Evolutionary conservation across 2,797 vertebrate genomes (phyloP).

Genomic region (Anabas testudineus): DNA sequence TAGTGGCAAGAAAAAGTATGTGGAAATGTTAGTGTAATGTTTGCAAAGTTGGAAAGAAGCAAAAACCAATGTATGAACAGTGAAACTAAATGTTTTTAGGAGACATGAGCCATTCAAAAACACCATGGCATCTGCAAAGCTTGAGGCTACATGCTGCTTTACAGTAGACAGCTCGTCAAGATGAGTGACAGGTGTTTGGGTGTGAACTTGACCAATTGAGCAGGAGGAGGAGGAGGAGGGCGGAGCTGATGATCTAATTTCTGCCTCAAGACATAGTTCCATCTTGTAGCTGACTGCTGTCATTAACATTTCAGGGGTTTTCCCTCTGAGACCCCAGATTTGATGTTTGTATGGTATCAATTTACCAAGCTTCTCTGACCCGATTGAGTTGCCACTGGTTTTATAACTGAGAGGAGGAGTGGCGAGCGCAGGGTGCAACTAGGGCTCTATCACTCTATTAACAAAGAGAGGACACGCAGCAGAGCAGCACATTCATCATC

Average conservation of each 20-base stretch:
- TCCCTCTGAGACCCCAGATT: slow-evolving; percentile 7
- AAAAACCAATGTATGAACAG: slow-evolving; percentile 11
- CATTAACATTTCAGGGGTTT: slow-evolving; percentile 24
- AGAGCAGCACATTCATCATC: slow-evolving; percentile 79
- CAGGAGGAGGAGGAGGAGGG: slow-evolving; percentile 44
- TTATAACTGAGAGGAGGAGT: slow-evolving; percentile 50
- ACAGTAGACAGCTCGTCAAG: slow-evolving; percentile 40
- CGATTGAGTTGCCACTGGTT: slow-evolving; percentile 57
- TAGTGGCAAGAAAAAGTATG: no score
- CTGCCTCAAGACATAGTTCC: slow-evolving; percentile 31
- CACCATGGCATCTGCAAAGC: no score
- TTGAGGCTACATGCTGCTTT: slow-evolving; percentile 30
- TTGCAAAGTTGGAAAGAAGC: not conserved
- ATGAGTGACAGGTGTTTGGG: slow-evolving; percentile 60
- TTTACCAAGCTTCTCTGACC: slow-evolving; percentile 57
- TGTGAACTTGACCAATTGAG: slow-evolving; percentile 53
- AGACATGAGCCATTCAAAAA: slow-evolving; percentile 12
- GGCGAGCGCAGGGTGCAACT: slow-evolving; percentile 58
- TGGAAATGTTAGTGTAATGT: no score
- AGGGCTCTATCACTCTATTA: slow-evolving; percentile 79
- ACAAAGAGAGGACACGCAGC: slow-evolving; percentile 73
- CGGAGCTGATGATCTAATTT: slow-evolving; percentile 32
- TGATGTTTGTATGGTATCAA: slow-evolving; percentile 9
- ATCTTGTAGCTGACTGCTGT: slow-evolving; percentile 7
- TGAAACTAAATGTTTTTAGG: slow-evolving; percentile 7